Evolutionary conservation across 2,888 invertebrate genomes (phyloP).

Genomic region (Enchytraeus crypticus): DNA sequence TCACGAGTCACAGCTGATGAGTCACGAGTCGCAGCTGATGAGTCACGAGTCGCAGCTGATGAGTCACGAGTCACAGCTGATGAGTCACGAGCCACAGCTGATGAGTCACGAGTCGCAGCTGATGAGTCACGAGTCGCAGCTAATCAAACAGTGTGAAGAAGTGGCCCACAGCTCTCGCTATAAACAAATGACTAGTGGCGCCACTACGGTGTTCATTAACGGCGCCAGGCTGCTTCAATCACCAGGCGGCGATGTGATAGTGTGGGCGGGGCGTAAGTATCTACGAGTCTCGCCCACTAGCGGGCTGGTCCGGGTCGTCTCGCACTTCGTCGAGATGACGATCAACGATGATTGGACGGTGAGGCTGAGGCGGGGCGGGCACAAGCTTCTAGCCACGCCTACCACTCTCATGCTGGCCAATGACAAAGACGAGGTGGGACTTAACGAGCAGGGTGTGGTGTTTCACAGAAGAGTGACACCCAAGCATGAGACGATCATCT

Average conservation of each 20-base stretch:
- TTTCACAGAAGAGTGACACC: too few relatives aligned
- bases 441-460: slow-evolving; percentile 18
- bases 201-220: slow-evolving; percentile 43
- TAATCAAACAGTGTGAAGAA: slow-evolving; percentile 39
- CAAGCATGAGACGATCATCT: slow-evolving; percentile 1
- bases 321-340: slow-evolving; percentile 46
- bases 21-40: too few relatives aligned
- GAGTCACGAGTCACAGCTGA: too few relatives aligned
- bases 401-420: slow-evolving; percentile 17
- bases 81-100: too few relatives aligned
- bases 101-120: too few relatives aligned
- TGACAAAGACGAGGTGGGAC: slow-evolving; percentile 23
- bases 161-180: slow-evolving; percentile 43
- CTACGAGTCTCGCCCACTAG: slow-evolving; percentile 42
- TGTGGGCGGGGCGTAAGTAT: slow-evolving; percentile 42
- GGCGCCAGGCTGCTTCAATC: slow-evolving; percentile 44
- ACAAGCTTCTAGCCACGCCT: slow-evolving; percentile 31
- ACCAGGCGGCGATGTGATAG: slow-evolving; percentile 43
- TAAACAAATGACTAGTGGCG: slow-evolving; percentile 36
- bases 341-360: slow-evolving; percentile 43
- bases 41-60: too few relatives aligned
- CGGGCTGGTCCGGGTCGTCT: slow-evolving; percentile 40
- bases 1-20: too few relatives aligned
- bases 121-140: slow-evolving; percentile 42
- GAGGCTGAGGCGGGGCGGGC: slow-evolving; percentile 34